These are phyloP conservation scores for Machimus rusticus DNA, from an alignment of 2,888 invertebrate species.

Conservation along the genomic window DNA sequence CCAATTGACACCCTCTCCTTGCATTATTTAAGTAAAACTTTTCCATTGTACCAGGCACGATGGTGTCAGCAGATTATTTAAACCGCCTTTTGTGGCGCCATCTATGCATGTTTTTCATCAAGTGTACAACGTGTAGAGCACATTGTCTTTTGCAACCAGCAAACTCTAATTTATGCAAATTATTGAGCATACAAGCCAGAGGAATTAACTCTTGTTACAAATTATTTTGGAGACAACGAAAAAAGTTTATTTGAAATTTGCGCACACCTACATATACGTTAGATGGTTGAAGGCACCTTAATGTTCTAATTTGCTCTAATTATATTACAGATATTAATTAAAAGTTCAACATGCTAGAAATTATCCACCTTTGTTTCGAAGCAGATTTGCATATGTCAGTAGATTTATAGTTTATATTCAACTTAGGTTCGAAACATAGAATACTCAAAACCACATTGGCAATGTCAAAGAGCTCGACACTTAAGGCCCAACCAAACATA, in stretches of 20 bases:
- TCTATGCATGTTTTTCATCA: not conserved
- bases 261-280: not conserved
- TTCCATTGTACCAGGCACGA: not conserved
- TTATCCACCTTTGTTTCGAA: no score
- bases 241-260: not conserved
- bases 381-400: no score
- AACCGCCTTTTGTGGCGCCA: not conserved
- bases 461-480: no score
- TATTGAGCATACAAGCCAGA: not conserved
- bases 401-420: no score
- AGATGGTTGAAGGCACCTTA: not conserved
- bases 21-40: slow-evolving; percentile 4
- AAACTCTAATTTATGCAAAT: slow-evolving; percentile 25
- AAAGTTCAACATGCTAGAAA: not conserved
- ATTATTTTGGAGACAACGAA: not conserved
- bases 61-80: not conserved
- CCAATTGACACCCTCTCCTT: not conserved
- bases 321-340: not conserved
- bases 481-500: no score
- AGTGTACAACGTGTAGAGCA: not conserved
- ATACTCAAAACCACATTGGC: no score
- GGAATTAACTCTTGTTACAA: slow-evolving; percentile 6
- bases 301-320: not conserved
- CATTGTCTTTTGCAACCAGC: not conserved
- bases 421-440: no score